phyloP scores from a whole-genome alignment of 2,113 vertebrate species.

The Gracilinanus agilis region DNA sequence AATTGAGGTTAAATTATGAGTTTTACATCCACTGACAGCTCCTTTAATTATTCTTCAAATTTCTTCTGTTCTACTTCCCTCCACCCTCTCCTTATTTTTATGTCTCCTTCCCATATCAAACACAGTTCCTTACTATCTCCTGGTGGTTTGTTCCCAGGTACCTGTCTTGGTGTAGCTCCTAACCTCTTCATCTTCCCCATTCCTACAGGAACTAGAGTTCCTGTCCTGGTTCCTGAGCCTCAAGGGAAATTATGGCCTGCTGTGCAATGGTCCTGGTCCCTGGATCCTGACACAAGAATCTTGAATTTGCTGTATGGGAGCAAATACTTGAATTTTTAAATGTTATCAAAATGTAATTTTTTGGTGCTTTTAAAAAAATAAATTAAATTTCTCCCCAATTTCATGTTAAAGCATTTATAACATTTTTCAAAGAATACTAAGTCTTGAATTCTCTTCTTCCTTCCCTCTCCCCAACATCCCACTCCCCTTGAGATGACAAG shows the following conservation, averaged over 20 bases:
- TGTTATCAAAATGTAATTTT: no score
- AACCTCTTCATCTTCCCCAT: slow-evolving; percentile 17
- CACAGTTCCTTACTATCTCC: not conserved
- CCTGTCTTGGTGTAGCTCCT: not conserved
- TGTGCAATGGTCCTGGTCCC: not conserved
- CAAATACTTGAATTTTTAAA: not conserved
- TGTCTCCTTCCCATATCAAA: not conserved
- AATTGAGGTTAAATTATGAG: not conserved
- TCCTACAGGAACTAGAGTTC: not conserved
- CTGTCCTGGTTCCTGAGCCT: not conserved
- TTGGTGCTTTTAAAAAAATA: no score
- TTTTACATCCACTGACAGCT: not conserved
- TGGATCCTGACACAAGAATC: not conserved
- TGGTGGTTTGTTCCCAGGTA: not conserved
- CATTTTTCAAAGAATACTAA: no score
- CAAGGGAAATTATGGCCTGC: not conserved
- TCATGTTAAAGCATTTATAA: no score
- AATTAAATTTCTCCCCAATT: no score
- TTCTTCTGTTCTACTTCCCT: not conserved
- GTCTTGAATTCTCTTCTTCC: no score
- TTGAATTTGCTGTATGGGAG: not conserved
- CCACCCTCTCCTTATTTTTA: not conserved
- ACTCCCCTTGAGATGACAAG: no score
- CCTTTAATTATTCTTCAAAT: not conserved
- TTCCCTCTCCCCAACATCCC: no score